Evolutionary conservation across 2,888 invertebrate genomes (phyloP).

Genomic region (Cenopis cana): DNA sequence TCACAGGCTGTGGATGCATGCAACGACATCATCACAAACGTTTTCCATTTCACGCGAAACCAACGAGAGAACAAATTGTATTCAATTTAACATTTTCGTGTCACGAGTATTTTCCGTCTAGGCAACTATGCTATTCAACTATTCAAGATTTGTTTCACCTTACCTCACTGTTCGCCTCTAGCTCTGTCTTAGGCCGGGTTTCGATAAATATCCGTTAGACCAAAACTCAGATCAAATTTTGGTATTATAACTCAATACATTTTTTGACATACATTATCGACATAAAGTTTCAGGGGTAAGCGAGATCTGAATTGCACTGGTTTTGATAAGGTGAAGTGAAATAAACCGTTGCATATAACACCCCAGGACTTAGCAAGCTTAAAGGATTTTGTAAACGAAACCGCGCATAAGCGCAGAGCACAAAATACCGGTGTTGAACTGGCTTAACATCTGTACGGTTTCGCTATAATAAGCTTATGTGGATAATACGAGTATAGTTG

Average conservation of each 20-base stretch:
- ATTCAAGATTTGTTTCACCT: too few relatives aligned
- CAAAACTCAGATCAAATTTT: too few relatives aligned
- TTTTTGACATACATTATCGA: too few relatives aligned
- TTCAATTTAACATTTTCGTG: slow-evolving; percentile 8
- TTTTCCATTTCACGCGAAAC: neutral
- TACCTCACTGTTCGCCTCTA: neutral
- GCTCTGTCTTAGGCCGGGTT: too few relatives aligned
- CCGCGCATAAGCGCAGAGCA: neutral
- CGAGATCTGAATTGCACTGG: neutral
- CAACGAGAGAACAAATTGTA: neutral
- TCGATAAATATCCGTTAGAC: too few relatives aligned
- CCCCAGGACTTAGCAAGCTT: slow-evolving; percentile 23
- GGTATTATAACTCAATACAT: too few relatives aligned
- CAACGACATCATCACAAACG: slow-evolving; percentile 5
- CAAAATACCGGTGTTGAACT: neutral
- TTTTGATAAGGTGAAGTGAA: neutral
- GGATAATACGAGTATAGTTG: neutral
- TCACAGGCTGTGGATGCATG: neutral
- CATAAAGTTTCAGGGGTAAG: too few relatives aligned
- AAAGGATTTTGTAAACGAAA: slow-evolving; percentile 27
- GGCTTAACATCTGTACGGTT: slow-evolving; percentile 26
- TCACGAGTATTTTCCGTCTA: neutral
- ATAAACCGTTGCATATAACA: neutral
- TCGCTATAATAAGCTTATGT: slow-evolving; percentile 32
- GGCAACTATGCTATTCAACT: neutral